Evolutionary conservation across 2,113 vertebrate genomes (phyloP).

Genomic region (Microcebus murinus): DNA sequence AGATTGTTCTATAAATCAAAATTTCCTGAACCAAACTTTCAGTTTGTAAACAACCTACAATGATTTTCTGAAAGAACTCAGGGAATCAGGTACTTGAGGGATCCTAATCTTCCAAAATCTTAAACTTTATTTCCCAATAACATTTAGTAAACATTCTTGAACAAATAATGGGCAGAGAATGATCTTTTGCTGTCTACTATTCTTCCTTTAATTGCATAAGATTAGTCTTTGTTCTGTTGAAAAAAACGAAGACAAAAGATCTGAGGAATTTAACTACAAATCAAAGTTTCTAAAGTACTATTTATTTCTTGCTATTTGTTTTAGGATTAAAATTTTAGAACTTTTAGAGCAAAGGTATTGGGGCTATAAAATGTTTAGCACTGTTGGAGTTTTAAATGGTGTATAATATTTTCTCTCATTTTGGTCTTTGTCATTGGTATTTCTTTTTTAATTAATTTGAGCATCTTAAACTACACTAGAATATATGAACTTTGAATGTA

Average conservation of each 20-base stretch:
- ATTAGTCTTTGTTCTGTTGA: background rate
- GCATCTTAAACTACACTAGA: background rate
- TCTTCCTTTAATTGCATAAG: background rate
- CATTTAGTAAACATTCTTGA: background rate
- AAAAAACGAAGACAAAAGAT: slow-evolving; percentile 2
- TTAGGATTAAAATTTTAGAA: slow-evolving; percentile 8
- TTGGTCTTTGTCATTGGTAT: background rate
- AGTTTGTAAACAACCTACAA: background rate
- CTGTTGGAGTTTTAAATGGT: background rate
- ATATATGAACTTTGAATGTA: background rate
- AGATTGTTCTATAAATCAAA: background rate
- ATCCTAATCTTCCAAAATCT: background rate
- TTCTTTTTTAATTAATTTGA: slow-evolving; percentile 3
- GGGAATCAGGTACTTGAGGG: background rate
- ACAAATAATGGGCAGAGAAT: background rate
- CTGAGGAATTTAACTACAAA: slow-evolving; percentile 24
- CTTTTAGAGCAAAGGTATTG: background rate
- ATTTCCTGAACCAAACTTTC: background rate
- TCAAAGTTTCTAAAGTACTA: background rate
- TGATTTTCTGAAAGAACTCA: background rate
- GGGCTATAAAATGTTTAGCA: background rate
- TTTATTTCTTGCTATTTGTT: slow-evolving; percentile 3
- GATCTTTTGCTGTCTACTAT: background rate
- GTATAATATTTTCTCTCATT: background rate
- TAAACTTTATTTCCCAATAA: background rate